Evolutionary conservation across 2,797 vertebrate species (phyloP), one percentile per base, ranked within the genome.

Genomic region (Tangara arthus): DNA sequence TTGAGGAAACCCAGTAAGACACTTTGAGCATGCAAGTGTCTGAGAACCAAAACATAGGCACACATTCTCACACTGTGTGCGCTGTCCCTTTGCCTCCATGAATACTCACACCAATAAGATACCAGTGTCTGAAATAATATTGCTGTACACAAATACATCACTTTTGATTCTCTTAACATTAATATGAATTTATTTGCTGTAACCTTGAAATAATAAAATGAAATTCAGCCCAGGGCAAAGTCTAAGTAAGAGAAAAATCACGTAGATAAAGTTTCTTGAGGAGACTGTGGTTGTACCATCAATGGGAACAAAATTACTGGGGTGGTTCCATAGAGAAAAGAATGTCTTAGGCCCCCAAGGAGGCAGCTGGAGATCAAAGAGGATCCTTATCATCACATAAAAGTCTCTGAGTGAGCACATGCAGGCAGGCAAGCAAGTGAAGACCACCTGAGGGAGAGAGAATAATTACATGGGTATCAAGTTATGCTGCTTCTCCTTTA

Each of bases 371-470:
- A 85, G 82, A 93, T 95, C 82, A 95, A 94, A 96, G 88, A 89
- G 84, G 56, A 87, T 91, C 64, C 79, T 89, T 90, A 85, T 89
- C 83, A 66, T 84, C 68, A 50, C 75, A 75, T 61, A 44, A 79
- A 95, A 90, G 83, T 89, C 50, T 94, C 46, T 55, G 42, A 59
- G 20, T 35, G 42, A 87, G 78, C 1, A 1, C 50, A 89, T 52
- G n/a, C 50, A 89, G 55, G 34, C 49, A 66, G 63, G 35, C 76
- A 72, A 47, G 79, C 53, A 69, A 84, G 63, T 22, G 52, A 77
- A 82, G 92, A 92, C 82, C 56, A 93, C 93, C 94, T 94, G 87
- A 78, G 84, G 89, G 82, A 77, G 59, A 83, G 55, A 64, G 84
- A 93, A 91, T 92, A 93, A 95, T 94, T 95, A 96, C 26, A 70